Percentiles rank a stretch among this genome's conserved stretches.
Conservation (phyloP, 2,888 invertebrate genomes). For the Harpalus rubripes region DNA sequence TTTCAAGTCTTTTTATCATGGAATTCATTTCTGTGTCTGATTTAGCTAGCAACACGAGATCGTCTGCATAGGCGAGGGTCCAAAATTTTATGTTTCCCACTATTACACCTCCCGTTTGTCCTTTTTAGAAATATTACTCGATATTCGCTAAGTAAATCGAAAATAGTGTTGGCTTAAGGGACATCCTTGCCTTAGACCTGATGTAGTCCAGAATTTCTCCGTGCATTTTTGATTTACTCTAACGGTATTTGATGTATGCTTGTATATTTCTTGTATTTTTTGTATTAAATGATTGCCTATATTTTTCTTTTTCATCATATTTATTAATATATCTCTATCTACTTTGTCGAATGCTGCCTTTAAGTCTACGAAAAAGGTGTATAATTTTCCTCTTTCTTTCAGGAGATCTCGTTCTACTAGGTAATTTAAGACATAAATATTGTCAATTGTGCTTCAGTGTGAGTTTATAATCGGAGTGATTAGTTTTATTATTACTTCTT, state of each 20-base stretch:
- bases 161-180: not conserved
- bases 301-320: too few relatives aligned
- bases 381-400: too few relatives aligned
- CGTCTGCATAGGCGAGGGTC: conserved; percentile 66
- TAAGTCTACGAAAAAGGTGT: too few relatives aligned
- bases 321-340: too few relatives aligned
- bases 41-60: conserved; percentile 63
- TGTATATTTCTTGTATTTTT: too few relatives aligned
- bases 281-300: too few relatives aligned
- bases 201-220: not conserved
- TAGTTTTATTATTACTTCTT: not conserved
- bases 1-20: conserved; percentile 55
- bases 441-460: conserved; percentile 18
- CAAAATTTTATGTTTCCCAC: conserved; percentile 66
- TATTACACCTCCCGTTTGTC: conserved; percentile 63
- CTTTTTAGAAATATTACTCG: conserved; percentile 60
- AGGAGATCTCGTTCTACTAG: too few relatives aligned
- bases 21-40: conserved; percentile 47
- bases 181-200: not conserved
- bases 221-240: not conserved
- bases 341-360: too few relatives aligned
- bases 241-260: conserved; percentile 38
- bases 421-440: too few relatives aligned
- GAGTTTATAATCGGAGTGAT: conserved; percentile 31
- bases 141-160: conserved; percentile 59